Conservation (phyloP, 2,113 vertebrate species). For the Toxotes jaculatrix region DNA sequence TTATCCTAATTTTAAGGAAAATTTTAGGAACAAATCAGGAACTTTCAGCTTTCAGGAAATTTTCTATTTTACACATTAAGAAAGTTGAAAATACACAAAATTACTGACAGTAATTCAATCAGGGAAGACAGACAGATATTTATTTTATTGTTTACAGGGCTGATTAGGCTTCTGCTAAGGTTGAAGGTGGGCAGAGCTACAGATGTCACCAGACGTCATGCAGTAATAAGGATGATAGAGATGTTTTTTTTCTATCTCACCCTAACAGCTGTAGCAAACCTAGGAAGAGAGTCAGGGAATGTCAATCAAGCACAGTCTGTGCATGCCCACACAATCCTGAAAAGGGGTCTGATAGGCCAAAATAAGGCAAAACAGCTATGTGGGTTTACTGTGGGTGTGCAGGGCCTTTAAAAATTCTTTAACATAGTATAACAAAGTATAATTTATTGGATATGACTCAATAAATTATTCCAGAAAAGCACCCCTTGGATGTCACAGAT, state of each 20-base stretch:
- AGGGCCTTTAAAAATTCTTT: not conserved
- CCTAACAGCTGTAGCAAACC: not conserved
- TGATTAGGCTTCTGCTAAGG: not conserved
- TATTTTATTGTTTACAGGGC: not conserved
- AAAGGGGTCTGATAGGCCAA: conserved; percentile 4
- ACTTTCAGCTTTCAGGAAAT: no score
- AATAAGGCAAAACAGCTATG: not conserved
- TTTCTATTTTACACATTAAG: no score
- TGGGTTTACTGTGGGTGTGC: not conserved
- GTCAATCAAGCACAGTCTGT: not conserved
- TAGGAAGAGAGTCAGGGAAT: not conserved
- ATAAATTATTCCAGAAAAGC: not conserved
- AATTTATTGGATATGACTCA: not conserved
- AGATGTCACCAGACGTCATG: not conserved
- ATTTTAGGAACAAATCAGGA: no score
- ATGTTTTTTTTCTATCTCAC: not conserved
- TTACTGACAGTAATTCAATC: no score
- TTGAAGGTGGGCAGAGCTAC: not conserved
- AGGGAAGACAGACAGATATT: not conserved
- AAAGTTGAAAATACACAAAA: no score
- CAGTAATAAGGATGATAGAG: conserved; percentile 19
- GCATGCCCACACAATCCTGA: not conserved
- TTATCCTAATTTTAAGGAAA: not conserved
- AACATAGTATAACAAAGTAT: conserved; percentile 14
- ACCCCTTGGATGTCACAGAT: not conserved